Evolutionary conservation across 2,113 vertebrate genomes (phyloP).

Genomic region (Caracal caracal): DNA sequence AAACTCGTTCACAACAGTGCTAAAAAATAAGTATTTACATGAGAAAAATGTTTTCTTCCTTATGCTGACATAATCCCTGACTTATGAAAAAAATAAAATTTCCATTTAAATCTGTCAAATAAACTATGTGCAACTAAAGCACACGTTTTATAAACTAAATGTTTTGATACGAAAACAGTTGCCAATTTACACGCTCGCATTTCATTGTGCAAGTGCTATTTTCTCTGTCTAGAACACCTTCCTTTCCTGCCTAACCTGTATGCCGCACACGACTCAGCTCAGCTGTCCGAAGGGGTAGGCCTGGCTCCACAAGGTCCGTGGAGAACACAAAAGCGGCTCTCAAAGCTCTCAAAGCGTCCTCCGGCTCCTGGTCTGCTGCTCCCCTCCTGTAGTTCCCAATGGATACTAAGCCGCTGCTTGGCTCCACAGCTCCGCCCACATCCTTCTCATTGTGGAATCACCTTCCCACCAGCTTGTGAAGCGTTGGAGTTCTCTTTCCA

Average conservation of each 20-base stretch:
- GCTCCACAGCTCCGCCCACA: neutral
- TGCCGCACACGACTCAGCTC: neutral
- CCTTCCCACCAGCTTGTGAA: neutral
- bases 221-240: neutral
- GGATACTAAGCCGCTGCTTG: too few relatives aligned
- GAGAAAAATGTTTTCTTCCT: neutral
- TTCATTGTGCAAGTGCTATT: neutral
- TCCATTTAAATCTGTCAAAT: conserved; percentile 1
- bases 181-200: neutral
- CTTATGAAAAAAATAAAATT: neutral
- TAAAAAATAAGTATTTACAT: neutral
- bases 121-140: neutral
- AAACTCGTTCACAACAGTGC: neutral
- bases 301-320: neutral
- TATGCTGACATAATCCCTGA: neutral
- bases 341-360: neutral
- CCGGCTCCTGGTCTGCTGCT: neutral
- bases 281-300: neutral
- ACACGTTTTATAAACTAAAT: neutral
- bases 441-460: neutral
- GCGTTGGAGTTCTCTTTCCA: neutral
- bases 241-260: neutral
- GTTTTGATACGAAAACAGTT: neutral
- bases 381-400: neutral
- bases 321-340: neutral